These are phyloP conservation scores for Bimastos eiseni DNA, from an alignment of 2,888 invertebrate species.

Conservation along the genomic window DNA sequence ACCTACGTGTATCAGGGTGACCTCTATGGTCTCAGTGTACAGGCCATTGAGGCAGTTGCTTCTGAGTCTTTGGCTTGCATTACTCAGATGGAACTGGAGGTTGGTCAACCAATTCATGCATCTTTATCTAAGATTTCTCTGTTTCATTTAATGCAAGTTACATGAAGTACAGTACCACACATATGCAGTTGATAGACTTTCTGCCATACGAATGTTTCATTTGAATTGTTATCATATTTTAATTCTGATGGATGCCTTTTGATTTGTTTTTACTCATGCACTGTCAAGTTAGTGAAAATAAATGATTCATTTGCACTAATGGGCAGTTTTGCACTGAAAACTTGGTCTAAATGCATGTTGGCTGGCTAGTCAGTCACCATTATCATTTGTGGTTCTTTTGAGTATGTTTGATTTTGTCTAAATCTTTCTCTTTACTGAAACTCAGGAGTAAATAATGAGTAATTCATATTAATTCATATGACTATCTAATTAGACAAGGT, in stretches of 20 bases:
- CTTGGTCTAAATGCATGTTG: background rate
- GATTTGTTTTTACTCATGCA: background rate
- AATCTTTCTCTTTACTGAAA: background rate
- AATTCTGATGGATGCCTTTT: background rate
- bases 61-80: slow-evolving; percentile 61
- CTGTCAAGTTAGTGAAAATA: background rate
- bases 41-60: slow-evolving; percentile 59
- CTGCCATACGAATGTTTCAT: too few species aligned
- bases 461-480: too few species aligned
- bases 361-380: background rate
- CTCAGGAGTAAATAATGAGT: background rate
- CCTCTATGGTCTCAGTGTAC: slow-evolving; percentile 60
- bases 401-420: background rate
- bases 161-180: background rate
- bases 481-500: too few species aligned
- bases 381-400: background rate
- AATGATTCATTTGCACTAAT: too few species aligned
- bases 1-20: slow-evolving; percentile 56
- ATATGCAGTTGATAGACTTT: background rate
- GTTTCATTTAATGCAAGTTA: background rate
- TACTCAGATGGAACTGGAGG: slow-evolving; percentile 62
- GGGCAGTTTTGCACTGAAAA: background rate
- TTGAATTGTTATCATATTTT: too few species aligned
- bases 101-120: slow-evolving; percentile 36
- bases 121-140: background rate